Evolutionary conservation across 2,888 invertebrate species (phyloP).

Genomic region (Sesia apiformis): DNA sequence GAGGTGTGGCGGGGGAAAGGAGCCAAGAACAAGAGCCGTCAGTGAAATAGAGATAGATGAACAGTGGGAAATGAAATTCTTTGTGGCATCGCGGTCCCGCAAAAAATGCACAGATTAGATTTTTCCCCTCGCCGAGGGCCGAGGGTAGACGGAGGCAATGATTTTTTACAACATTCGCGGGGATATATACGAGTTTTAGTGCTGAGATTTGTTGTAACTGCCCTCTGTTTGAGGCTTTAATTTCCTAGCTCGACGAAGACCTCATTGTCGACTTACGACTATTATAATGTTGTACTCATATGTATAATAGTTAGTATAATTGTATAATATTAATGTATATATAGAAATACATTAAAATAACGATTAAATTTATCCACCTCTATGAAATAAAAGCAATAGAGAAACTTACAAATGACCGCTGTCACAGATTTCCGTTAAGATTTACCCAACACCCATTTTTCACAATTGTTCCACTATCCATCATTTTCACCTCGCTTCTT

Average conservation of each 20-base stretch:
- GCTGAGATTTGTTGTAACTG: slow-evolving; percentile 69
- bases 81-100: slow-evolving; percentile 76
- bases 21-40: slow-evolving; percentile 72
- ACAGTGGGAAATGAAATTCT: slow-evolving; percentile 77
- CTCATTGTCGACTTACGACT: not conserved
- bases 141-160: slow-evolving; percentile 71
- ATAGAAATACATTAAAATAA: too few species aligned
- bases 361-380: too few species aligned
- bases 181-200: slow-evolving; percentile 72
- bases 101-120: slow-evolving; percentile 77
- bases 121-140: slow-evolving; percentile 67
- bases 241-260: slow-evolving; percentile 41
- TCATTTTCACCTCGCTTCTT: too few species aligned
- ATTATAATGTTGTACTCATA: too few species aligned
- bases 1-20: slow-evolving; percentile 36
- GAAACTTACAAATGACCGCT: too few species aligned
- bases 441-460: too few species aligned
- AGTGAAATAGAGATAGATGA: slow-evolving; percentile 76
- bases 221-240: slow-evolving; percentile 69
- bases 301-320: too few species aligned
- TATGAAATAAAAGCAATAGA: too few species aligned
- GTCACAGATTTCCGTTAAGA: too few species aligned
- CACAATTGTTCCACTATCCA: too few species aligned
- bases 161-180: slow-evolving; percentile 71
- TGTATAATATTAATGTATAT: too few species aligned